phyloP scores from a whole-genome alignment of 2,113 vertebrate genomes.

The Cepphus grylle region DNA sequence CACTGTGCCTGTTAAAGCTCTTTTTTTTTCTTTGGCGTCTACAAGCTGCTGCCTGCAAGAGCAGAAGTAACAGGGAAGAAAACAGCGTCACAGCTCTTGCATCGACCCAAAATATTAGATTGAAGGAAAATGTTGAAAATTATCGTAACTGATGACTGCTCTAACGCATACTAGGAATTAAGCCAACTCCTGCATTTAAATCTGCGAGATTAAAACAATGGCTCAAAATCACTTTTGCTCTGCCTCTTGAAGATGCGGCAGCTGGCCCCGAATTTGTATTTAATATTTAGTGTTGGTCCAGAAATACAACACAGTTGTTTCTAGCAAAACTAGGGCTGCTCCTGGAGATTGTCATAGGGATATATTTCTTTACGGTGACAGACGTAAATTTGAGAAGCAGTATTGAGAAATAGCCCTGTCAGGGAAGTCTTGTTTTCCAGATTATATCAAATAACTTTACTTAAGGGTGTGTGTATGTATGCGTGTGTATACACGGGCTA shows the following conservation, averaged over 20 bases:
- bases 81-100: background rate
- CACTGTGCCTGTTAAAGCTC: background rate
- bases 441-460: background rate
- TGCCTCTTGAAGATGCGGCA: background rate
- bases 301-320: background rate
- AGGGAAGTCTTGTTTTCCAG: background rate
- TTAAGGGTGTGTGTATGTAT: background rate
- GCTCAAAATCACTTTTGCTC: background rate
- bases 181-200: slow-evolving; percentile 3
- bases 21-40: background rate
- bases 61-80: background rate
- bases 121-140: background rate
- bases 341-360: background rate
- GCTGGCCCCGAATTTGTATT: background rate
- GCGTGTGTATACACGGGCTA: background rate
- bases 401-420: background rate
- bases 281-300: background rate
- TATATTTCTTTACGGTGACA: background rate
- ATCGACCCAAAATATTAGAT: background rate
- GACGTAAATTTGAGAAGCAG: background rate
- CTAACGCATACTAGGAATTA: background rate
- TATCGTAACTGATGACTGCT: background rate
- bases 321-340: background rate
- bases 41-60: background rate
- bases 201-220: background rate